Evolutionary conservation across 2,888 invertebrate genomes (phyloP).

Genomic region (Lasioglossum marginatum): DNA sequence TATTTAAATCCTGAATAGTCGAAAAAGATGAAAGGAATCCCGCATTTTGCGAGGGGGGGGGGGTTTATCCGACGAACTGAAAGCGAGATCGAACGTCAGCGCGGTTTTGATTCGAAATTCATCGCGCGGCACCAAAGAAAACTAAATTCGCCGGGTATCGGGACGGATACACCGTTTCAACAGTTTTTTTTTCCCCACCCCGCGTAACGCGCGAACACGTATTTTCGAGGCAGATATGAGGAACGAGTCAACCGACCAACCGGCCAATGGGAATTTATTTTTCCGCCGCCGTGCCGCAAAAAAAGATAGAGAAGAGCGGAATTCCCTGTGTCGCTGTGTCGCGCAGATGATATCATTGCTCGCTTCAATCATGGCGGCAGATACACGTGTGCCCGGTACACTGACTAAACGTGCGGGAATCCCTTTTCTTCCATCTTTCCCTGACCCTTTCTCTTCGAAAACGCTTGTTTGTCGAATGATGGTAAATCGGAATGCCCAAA

Average conservation of each 20-base stretch:
- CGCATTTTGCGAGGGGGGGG: background rate
- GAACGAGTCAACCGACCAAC: slow-evolving; percentile 36
- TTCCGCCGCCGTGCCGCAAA: slow-evolving; percentile 10
- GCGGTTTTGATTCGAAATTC: slow-evolving; percentile 24
- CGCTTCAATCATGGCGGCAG: slow-evolving; percentile 49
- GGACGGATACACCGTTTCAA: slow-evolving; percentile 31
- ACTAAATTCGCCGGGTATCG: slow-evolving; percentile 39
- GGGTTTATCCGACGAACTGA: slow-evolving; percentile 11
- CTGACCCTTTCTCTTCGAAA: background rate
- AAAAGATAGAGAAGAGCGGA: slow-evolving; percentile 27
- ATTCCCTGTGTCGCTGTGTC: slow-evolving; percentile 50
- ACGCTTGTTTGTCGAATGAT: background rate
- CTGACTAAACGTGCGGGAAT: slow-evolving; percentile 29
- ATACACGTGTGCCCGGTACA: slow-evolving; percentile 35
- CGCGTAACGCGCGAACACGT: slow-evolving; percentile 25
- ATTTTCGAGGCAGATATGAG: slow-evolving; percentile 48
- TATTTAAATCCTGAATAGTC: background rate
- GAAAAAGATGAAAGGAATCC: slow-evolving; percentile 1
- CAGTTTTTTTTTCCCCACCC: background rate
- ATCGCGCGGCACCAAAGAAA: slow-evolving; percentile 24
- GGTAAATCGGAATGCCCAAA: background rate
- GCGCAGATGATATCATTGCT: slow-evolving; percentile 57
- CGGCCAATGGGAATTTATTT: slow-evolving; percentile 52
- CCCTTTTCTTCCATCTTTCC: slow-evolving; percentile 1
- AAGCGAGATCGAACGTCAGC: slow-evolving; percentile 27